Base-by-base conservation (phyloP, 2,888 invertebrate species). In the Tholera decimalis region DNA sequence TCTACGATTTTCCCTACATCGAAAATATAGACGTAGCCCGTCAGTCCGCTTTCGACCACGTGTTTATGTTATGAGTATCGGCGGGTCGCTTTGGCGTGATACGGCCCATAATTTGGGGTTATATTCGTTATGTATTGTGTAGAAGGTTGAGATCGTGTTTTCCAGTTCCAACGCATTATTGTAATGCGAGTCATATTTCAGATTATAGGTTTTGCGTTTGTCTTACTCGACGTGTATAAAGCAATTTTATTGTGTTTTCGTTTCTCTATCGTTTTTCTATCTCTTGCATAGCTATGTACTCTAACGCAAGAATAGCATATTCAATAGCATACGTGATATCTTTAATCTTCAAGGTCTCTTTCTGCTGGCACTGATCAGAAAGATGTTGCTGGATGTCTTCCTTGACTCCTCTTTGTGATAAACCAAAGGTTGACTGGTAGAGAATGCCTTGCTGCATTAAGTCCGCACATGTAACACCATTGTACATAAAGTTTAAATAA, bases 51-150 rank as follows among this genome's bases (percentile, higher is more conserved):
- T 46, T 20, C 35, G 39, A 39, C 28, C 54, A 46, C 46, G 43
- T 68, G 41, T 75, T 68, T 59, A 68, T 46, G 58, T 68, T 33
- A 68, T 44, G 58, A 35, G 35, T 33, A 15, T 22, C 15, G 20
- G n/a, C 18, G 20, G 39, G 9, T 35, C 43, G 28, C 22, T 7
- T 39, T 11, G 26, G 33, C 0, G 49, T n/a, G n/a, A n/a, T n/a
- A 37, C 13, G 18, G 15, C 20, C 9, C n/a, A n/a, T 15, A 39
- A 20, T 58, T 53, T 54, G 37, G 24, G 47, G 47, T 28, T 50
- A 39, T 62, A 13, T 39, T 3, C 22, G 54, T 35, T 39, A 39
- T 50, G 7, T 65, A 22, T 55, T 44, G 30, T 53, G 26, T 22
- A 13, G 22, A 9, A 46, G 41, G 15, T 22, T 13, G n/a, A 22